A percentile compares a stretch with the other conserved stretches of the same genome.
Evolutionary conservation across 2,113 vertebrate genomes (phyloP).

Genomic region (Elaphurus davidianus): DNA sequence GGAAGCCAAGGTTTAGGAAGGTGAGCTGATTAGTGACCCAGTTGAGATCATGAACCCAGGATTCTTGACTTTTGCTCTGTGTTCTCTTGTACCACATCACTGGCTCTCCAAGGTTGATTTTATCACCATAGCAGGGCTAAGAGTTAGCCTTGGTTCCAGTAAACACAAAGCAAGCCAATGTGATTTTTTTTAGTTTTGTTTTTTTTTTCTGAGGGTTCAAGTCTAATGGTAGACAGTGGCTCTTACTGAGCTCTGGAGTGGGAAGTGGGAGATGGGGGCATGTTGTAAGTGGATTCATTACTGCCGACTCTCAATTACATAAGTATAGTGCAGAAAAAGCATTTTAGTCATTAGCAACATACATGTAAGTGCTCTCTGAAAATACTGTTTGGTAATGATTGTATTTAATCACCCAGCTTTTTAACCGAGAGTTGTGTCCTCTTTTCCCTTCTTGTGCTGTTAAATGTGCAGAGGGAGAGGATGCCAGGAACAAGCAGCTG

Average conservation of each 20-base stretch:
- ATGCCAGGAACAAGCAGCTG: neutral
- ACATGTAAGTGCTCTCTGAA: constrained; percentile 46
- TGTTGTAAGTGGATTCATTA: constrained; percentile 62
- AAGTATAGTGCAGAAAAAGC: constrained; percentile 48
- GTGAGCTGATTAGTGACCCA: neutral
- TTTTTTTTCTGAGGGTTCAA: neutral
- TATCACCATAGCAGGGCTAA: neutral
- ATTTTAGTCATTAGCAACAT: constrained; percentile 67
- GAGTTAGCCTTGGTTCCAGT: neutral
- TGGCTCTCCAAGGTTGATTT: neutral
- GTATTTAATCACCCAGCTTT: constrained; percentile 64
- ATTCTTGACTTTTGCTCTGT: neutral
- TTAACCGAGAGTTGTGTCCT: constrained; percentile 45
- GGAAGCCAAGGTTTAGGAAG: constrained; percentile 2
- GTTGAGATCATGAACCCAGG: neutral
- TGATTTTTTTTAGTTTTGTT: neutral
- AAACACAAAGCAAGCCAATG: constrained; percentile 44
- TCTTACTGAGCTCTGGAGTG: constrained; percentile 50
- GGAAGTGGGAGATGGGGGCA: neutral
- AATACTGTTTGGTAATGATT: constrained; percentile 63
- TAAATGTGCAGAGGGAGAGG: constrained; percentile 23
- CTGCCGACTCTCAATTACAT: constrained; percentile 43
- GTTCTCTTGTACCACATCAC: neutral
- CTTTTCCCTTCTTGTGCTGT: constrained; percentile 37
- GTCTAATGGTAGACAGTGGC: constrained; percentile 30